A percentile compares a stretch with the other conserved stretches of the same genome.
Conservation (phyloP, 2,113 vertebrate species). For the Raja brachyura region DNA sequence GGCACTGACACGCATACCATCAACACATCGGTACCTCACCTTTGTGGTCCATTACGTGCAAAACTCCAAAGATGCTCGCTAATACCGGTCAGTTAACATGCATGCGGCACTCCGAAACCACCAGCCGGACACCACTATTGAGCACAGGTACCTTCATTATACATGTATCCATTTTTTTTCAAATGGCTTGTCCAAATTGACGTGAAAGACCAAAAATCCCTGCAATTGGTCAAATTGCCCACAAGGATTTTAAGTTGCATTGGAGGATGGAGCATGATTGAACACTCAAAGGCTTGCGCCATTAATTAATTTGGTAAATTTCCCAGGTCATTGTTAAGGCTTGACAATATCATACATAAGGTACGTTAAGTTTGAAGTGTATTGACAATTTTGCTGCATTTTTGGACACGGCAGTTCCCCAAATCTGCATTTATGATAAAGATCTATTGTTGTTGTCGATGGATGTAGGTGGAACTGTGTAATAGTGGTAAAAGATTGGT, state of each 20-base stretch:
- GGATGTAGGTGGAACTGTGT: too few relatives aligned
- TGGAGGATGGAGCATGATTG: neutral
- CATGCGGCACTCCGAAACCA: too few relatives aligned
- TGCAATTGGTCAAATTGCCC: neutral
- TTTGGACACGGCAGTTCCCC: neutral
- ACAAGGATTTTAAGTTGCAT: neutral
- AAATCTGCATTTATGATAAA: neutral
- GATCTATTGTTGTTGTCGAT: neutral
- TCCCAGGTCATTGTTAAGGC: neutral
- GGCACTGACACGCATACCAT: too few relatives aligned
- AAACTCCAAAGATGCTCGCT: too few relatives aligned
- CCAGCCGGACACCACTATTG: too few relatives aligned
- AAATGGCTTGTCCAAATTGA: neutral
- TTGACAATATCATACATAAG: neutral
- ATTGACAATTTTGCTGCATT: neutral
- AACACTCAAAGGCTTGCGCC: neutral
- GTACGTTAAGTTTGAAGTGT: neutral
- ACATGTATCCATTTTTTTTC: too few relatives aligned
- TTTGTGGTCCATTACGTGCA: too few relatives aligned
- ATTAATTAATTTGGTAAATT: neutral
- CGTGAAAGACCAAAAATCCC: neutral
- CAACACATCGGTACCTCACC: too few relatives aligned
- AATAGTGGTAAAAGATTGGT: too few relatives aligned
- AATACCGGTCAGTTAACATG: too few relatives aligned
- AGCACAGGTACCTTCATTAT: too few relatives aligned